Percentiles rank a stretch among this genome's conserved stretches.
phyloP scores from a whole-genome alignment of 2,113 vertebrate species.

The Cebus imitator region DNA sequence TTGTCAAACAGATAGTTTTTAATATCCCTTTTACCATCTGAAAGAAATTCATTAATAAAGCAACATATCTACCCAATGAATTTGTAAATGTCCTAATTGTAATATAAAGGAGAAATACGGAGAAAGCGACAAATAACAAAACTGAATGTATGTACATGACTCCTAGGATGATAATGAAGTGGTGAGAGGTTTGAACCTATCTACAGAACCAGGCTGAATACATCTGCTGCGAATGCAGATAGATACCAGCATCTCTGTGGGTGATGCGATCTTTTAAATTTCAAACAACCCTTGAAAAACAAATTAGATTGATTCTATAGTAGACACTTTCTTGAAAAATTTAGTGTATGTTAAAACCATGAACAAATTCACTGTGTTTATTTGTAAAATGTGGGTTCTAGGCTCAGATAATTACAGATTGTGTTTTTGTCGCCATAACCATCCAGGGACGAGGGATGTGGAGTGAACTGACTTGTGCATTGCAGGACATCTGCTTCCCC shows the following conservation, averaged over 20 bases:
- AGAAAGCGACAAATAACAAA: fast-evolving
- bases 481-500: background rate
- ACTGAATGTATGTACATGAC: too few species aligned
- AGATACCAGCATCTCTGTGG: background rate
- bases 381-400: background rate
- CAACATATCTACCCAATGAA: background rate
- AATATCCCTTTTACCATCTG: background rate
- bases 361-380: background rate
- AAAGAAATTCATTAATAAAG: background rate
- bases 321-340: background rate
- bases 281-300: background rate
- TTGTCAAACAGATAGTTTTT: background rate
- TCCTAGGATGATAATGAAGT: background rate
- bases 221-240: background rate
- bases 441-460: fast-evolving
- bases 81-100: background rate
- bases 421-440: background rate
- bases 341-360: background rate
- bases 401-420: background rate
- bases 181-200: background rate
- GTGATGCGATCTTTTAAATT: background rate
- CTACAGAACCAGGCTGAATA: background rate
- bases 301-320: background rate
- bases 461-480: background rate
- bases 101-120: background rate